Percentiles rank a stretch among this genome's conserved stretches.
phyloP scores from a whole-genome alignment of 2,113 vertebrate genomes.

The Eptesicus fuscus region DNA sequence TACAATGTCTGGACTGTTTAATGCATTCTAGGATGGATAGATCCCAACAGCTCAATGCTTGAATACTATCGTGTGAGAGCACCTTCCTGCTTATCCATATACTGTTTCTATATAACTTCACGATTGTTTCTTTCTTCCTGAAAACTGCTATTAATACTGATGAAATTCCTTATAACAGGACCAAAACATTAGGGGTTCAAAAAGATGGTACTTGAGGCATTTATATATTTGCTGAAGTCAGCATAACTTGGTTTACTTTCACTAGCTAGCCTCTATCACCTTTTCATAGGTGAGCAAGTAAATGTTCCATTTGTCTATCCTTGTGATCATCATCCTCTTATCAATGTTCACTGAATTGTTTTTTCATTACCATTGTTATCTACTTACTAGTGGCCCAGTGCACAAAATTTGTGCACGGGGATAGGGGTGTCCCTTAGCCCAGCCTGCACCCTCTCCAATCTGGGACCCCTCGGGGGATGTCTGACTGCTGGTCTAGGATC shows the following conservation, averaged over 20 bases:
- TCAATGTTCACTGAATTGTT: neutral
- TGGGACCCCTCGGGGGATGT: no score
- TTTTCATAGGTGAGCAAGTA: slow-evolving; percentile 55
- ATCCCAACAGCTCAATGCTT: slow-evolving; percentile 33
- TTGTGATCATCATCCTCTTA: slow-evolving; percentile 13
- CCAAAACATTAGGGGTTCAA: slow-evolving; percentile 29
- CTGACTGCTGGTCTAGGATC: no score
- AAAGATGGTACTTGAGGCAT: slow-evolving; percentile 33
- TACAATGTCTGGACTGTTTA: slow-evolving; percentile 36
- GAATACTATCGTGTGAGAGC: slow-evolving; percentile 17
- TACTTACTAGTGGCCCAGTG: neutral
- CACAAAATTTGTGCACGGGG: no score
- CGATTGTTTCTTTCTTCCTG: slow-evolving; percentile 67
- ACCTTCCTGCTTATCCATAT: slow-evolving; percentile 67
- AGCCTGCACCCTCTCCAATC: no score
- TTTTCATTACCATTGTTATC: neutral
- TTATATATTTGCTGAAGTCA: slow-evolving; percentile 61
- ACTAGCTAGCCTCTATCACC: slow-evolving; percentile 40
- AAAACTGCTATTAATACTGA: slow-evolving; percentile 62
- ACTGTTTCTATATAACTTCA: slow-evolving; percentile 67
- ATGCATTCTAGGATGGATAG: slow-evolving; percentile 46
- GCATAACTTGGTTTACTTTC: slow-evolving; percentile 65
- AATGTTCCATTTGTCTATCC: slow-evolving; percentile 59
- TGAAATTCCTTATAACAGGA: slow-evolving; percentile 66
- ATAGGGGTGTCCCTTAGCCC: no score